Conservation (phyloP, 2,888 invertebrate species). For the Ecdyonurus torrentis region DNA sequence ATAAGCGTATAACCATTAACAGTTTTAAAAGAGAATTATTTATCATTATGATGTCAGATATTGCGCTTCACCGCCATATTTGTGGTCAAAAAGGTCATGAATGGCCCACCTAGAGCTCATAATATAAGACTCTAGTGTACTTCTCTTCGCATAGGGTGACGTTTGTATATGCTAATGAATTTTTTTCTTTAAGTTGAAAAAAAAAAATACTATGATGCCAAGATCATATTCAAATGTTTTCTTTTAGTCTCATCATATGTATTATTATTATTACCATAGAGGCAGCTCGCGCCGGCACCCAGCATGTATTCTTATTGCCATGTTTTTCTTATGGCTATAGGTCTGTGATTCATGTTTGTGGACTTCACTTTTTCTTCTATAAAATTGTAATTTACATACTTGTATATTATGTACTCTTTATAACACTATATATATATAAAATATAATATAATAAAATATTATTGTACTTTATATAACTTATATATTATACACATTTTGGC, state of each 20-base stretch:
- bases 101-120: background rate
- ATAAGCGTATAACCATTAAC: constrained; percentile 2
- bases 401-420: background rate
- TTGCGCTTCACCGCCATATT: background rate
- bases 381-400: background rate
- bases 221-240: background rate
- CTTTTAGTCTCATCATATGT: background rate
- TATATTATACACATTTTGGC: too few species aligned
- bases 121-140: too few species aligned
- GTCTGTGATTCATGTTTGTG: background rate
- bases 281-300: background rate
- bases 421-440: too few species aligned
- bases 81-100: background rate
- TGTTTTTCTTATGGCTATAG: background rate
- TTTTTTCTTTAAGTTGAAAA: too few species aligned
- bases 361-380: background rate
- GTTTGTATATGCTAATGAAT: background rate
- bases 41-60: background rate
- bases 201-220: background rate
- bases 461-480: too few species aligned
- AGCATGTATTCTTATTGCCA: background rate
- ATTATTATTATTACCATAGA: background rate
- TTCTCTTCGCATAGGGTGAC: too few species aligned
- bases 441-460: too few species aligned
- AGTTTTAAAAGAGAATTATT: constrained; percentile 3